Conservation (phyloP, 2,113 vertebrate species). For the Clarias macrocephalus region DNA sequence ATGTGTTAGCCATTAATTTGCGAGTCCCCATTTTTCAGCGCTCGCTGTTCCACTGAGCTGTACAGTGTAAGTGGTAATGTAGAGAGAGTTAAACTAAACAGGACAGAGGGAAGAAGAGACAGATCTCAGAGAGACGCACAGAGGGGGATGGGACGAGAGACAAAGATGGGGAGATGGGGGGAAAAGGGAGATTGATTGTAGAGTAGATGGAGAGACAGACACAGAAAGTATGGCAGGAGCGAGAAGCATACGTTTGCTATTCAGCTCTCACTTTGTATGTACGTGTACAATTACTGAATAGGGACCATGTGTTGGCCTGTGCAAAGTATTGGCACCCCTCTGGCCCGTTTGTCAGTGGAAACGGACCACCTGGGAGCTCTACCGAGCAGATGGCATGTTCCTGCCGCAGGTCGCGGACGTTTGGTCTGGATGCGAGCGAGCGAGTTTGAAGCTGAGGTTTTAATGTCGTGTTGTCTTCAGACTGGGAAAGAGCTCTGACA, state of each 20-base stretch:
- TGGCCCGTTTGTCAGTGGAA: not conserved
- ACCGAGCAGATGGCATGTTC: not conserved
- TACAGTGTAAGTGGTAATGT: constrained; percentile 84
- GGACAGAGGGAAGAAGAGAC: constrained; percentile 79
- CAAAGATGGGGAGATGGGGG: not conserved
- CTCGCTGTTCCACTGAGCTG: constrained; percentile 78
- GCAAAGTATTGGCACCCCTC: not conserved
- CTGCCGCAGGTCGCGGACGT: not conserved
- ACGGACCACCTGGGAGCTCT: not conserved
- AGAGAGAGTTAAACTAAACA: constrained; percentile 80
- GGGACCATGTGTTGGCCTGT: not conserved
- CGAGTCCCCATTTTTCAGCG: constrained; percentile 92
- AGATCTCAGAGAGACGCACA: not conserved
- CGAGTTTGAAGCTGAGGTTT: not conserved
- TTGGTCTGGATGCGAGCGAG: not conserved
- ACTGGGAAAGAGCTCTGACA: not conserved
- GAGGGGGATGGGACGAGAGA: not conserved
- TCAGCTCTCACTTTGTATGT: not conserved
- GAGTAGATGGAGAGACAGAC: not conserved
- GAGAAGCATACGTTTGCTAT: no score
- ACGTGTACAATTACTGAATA: not conserved
- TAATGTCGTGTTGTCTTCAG: not conserved
- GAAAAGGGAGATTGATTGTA: not conserved
- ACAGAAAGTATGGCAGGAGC: not conserved
- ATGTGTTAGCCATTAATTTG: constrained; percentile 91